Base-by-base conservation (phyloP, 2,888 invertebrate species). In the Prosopocoilus inquinatus region DNA sequence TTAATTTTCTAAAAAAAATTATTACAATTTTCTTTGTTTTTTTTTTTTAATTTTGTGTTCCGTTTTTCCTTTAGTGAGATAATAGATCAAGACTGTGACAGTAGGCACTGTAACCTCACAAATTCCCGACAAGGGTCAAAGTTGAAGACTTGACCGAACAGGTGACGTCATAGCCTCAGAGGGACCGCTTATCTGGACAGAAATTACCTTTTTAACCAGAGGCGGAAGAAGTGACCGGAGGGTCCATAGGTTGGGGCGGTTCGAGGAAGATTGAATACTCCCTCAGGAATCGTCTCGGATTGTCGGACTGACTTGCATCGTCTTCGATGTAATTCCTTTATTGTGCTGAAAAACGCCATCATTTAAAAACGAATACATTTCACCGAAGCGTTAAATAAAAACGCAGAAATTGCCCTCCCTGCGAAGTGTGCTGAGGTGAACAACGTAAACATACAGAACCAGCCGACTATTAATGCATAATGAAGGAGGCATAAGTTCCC, bases 181-280 rank as follows among this genome's bases (percentile, higher is more conserved):
- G 70, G 73, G 68, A 64, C 55, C 60, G 63, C 66, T 65, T 68
- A 69, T 67, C 70, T 68, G 63, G 75, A 75, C 75, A 76, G 73
- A 76, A 76, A 77, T 78, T 77, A 76, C 76, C 76, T 76, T 75
- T 75, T 78, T 76, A 78, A 75, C 74, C 67, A 70, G 69, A 71
- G 71, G 69, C 70, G 65, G 65, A 69, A 70, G 70, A 69, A 66
- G 69, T 71, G 71, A 69, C 74, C 70, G 67, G 73, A 73, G 72
- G 53, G 49, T 46, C 70, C 64, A 67, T 60, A 41, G 50, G 68
- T 64, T 62, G 69, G 72, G 74, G 73, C 72, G 65, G 58, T 59
- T 64, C 68, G 66, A 71, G 67, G 71, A 77, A 77, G 77, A 77
- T 77, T 74, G 76, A 77, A 73, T 64, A 71, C 64, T 75, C 77